phyloP scores from a whole-genome alignment of 2,888 invertebrate genomes.

The Onthophagus sagittarius region DNA sequence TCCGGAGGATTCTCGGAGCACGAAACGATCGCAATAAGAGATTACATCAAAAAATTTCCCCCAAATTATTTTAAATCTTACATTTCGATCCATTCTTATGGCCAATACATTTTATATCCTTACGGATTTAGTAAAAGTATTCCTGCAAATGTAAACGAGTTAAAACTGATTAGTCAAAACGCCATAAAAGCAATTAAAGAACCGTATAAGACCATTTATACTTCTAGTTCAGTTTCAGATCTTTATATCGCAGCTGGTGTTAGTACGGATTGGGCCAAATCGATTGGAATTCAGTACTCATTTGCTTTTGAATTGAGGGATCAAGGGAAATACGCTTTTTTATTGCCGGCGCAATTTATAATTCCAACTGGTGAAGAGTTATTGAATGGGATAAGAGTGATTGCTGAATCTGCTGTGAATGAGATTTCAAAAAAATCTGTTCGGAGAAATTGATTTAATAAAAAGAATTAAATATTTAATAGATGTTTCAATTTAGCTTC shows the following conservation, averaged over 20 bases:
- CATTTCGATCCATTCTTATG: background rate
- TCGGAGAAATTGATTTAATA: background rate
- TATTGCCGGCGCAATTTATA: background rate
- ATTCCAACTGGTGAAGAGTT: background rate
- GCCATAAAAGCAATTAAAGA: background rate
- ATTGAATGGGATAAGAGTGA: background rate
- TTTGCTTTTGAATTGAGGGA: background rate
- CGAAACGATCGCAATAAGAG: background rate
- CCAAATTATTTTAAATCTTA: background rate
- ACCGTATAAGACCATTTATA: background rate
- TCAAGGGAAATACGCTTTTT: slow-evolving; percentile 1
- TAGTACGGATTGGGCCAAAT: slow-evolving; percentile 7
- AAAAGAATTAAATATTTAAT: background rate
- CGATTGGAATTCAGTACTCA: background rate
- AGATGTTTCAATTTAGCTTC: no score
- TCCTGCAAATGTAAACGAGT: background rate
- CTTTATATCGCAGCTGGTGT: slow-evolving; percentile 3
- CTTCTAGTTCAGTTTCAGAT: background rate
- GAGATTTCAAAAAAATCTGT: background rate
- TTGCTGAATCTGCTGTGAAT: background rate
- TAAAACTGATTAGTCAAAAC: background rate
- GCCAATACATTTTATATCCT: background rate
- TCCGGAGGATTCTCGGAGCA: background rate
- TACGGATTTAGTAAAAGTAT: background rate
- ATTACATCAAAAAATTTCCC: background rate